A percentile compares a stretch with the other conserved stretches of the same genome.
Evolutionary conservation across 2,888 invertebrate species (phyloP).

Genomic region (Parnassius mnemosyne): DNA sequence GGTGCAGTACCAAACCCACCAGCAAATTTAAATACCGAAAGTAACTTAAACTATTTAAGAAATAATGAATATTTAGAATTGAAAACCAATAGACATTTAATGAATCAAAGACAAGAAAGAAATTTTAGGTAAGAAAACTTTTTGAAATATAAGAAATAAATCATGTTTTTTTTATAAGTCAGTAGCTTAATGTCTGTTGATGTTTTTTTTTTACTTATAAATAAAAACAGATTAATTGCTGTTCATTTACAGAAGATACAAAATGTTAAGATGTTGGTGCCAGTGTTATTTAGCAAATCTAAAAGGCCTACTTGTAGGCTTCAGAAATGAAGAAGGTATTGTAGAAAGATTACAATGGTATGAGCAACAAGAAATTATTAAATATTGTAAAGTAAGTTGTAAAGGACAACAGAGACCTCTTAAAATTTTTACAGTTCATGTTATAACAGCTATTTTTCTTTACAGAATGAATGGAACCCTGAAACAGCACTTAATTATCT

Average conservation of each 20-base stretch:
- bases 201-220: too few species aligned
- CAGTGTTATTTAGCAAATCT: slow-evolving; percentile 43
- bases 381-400: slow-evolving; percentile 38
- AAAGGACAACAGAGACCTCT: too few species aligned
- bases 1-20: slow-evolving; percentile 27
- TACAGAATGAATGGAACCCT: slow-evolving; percentile 45
- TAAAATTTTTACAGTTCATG: too few species aligned
- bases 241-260: slow-evolving; percentile 38
- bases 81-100: slow-evolving; percentile 43
- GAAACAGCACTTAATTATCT: slow-evolving; percentile 37
- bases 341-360: slow-evolving; percentile 40
- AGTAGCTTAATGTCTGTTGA: too few species aligned
- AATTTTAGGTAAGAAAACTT: slow-evolving; percentile 40
- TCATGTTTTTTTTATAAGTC: too few species aligned
- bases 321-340: slow-evolving; percentile 41
- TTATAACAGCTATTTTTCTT: slow-evolving; percentile 22
- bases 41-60: slow-evolving; percentile 39
- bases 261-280: slow-evolving; percentile 44
- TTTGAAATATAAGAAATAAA: too few species aligned
- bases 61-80: slow-evolving; percentile 39
- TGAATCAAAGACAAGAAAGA: slow-evolving; percentile 35
- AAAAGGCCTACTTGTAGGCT: slow-evolving; percentile 42
- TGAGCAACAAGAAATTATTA: slow-evolving; percentile 36
- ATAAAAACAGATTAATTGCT: slow-evolving; percentile 6
- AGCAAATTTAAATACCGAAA: slow-evolving; percentile 31